These are phyloP conservation scores for Phyllostomus hastatus DNA, from an alignment of 2,113 vertebrate species.

Conservation along the genomic window DNA sequence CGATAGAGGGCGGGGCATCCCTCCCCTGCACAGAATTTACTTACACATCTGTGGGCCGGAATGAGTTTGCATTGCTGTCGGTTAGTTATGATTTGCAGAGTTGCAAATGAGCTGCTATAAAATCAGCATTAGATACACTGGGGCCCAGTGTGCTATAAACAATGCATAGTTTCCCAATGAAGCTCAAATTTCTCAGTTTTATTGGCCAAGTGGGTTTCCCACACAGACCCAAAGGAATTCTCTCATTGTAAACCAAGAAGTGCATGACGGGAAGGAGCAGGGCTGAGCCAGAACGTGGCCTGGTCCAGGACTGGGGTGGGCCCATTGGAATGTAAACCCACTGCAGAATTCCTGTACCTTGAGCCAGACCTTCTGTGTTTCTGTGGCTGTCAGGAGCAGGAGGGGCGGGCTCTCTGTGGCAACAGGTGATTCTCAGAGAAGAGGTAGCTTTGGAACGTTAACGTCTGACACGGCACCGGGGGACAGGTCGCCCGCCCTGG, in stretches of 20 bases:
- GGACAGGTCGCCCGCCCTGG: too few species aligned
- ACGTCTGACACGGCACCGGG: background rate
- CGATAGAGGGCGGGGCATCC: background rate
- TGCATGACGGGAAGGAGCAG: background rate
- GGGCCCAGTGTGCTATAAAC: background rate
- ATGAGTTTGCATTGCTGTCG: background rate
- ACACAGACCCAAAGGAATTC: background rate
- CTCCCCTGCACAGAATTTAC: background rate
- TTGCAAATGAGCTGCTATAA: background rate
- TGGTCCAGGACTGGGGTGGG: background rate
- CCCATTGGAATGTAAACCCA: background rate
- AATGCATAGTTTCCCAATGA: background rate
- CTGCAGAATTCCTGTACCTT: background rate
- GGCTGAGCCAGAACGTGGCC: too few species aligned
- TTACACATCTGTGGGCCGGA: background rate
- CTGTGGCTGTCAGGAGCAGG: background rate
- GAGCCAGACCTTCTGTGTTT: background rate
- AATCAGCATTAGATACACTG: background rate
- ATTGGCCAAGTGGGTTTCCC: background rate
- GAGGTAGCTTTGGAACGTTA: background rate
- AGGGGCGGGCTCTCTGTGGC: background rate
- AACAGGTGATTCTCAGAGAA: background rate
- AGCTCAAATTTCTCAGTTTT: background rate
- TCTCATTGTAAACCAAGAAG: background rate
- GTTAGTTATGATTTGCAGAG: background rate